Base-by-base conservation (phyloP, 2,797 vertebrate species). In the Hippoglossus hippoglossus region DNA sequence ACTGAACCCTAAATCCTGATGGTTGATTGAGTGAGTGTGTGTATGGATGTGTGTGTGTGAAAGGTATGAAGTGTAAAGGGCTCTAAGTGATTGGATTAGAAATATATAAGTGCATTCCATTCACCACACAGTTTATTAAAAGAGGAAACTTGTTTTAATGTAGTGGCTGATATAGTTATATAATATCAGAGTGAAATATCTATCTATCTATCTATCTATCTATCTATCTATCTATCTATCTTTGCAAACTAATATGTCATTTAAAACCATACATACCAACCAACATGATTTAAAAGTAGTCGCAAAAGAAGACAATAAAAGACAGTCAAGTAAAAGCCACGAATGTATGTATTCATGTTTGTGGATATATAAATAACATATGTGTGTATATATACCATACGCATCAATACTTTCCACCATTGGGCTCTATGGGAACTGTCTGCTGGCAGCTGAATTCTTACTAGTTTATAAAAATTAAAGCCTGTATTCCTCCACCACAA, bases 371-470 rank as follows among this genome's bases (percentile, higher is more conserved):
- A 12, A 39, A 39, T 39, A 39, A 39, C 3, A 13, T 24, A 0
- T 18, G 7, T 54, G 25, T 18, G 6, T 28, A 4, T 56, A 3
- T 39, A 12, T 10, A 36, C 34, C 47, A 67, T 57, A 58, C 50
- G 11, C 54, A 59, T 69, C 12, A 5, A 13, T 44, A 54, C 54
- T 53, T 73, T 28, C 4, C 60, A 65, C 53, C 6, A 44, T 6
- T 6, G 36, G 66, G 69, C 61, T 77, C 12, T 50, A 5, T 28
- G 50, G 31, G 22, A 71, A 56, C 49, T 69, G 60, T 75, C 56
- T 67, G 60, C 73, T 56, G 63, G 68, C 52, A 26, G 21, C 72
- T 76, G 21, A 77, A 85, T 71, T 65, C 39, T 13, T 54, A 56
- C 46, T 56, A 61, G 13, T 49, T 56, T 31, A 64, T 72, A 36